Evolutionary conservation across 92 coral and sea anemone genomes (phyloP).

Genomic region (Epizoanthus ramosus): DNA sequence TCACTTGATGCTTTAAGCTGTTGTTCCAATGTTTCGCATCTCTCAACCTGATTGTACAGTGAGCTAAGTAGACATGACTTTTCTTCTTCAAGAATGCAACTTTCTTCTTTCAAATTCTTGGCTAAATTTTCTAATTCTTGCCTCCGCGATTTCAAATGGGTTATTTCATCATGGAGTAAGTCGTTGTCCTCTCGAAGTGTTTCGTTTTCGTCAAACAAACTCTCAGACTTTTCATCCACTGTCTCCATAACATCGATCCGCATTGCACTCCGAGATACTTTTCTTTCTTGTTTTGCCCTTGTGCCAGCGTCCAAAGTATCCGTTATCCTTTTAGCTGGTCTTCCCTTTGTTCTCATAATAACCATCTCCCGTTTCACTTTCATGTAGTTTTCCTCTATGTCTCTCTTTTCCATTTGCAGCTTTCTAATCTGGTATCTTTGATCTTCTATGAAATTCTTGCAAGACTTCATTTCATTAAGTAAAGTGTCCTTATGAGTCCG

Average conservation of each 20-base stretch:
- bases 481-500: conserved; percentile 65
- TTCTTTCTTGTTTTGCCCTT: conserved; percentile 39
- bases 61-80: conserved; percentile 87
- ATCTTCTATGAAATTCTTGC: conserved; percentile 89
- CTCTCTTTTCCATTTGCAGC: conserved; percentile 88
- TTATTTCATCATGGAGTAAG: conserved; percentile 66
- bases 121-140: conserved; percentile 73
- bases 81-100: conserved; percentile 75
- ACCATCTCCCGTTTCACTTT: conserved; percentile 87
- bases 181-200: conserved; percentile 66
- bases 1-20: conserved; percentile 74
- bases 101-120: conserved; percentile 70
- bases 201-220: conserved; percentile 47
- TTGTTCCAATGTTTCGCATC: conserved; percentile 86
- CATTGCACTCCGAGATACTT: conserved; percentile 15
- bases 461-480: conserved; percentile 79
- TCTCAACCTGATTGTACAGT: conserved; percentile 87
- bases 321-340: conserved; percentile 50
- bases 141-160: conserved; percentile 60
- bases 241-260: conserved; percentile 30
- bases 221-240: conserved; percentile 51
- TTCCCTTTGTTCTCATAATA: conserved; percentile 59
- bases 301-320: conserved; percentile 36
- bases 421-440: conserved; percentile 89
- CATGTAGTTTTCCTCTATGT: conserved; percentile 76